phyloP scores from a whole-genome alignment of 2,888 invertebrate genomes.

The Stegana nigrithorax region DNA sequence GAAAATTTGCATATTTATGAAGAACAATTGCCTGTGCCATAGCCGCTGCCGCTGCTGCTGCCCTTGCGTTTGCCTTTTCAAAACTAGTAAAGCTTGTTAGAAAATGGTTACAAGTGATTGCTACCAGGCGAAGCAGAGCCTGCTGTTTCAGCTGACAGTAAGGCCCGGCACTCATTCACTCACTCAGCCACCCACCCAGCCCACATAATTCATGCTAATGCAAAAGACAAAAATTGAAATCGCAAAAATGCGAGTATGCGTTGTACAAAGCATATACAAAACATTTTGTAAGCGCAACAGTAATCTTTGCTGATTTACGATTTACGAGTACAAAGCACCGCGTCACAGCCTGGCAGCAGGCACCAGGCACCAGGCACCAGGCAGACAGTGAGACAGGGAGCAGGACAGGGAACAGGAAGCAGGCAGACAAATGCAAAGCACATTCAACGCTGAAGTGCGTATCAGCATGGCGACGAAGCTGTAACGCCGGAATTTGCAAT shows the following conservation, averaged over 20 bases:
- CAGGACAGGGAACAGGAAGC: constrained; percentile 48
- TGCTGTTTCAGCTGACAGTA: background rate
- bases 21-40: constrained; percentile 49
- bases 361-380: background rate
- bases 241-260: constrained; percentile 24
- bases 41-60: no score
- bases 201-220: background rate
- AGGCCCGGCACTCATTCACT: no score
- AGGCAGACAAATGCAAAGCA: no score
- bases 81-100: constrained; percentile 24
- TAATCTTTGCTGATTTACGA: constrained; percentile 63
- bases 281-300: constrained; percentile 43
- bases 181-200: background rate
- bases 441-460: no score
- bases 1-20: constrained; percentile 63
- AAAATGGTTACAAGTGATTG: constrained; percentile 15
- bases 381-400: background rate
- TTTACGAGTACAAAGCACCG: constrained; percentile 50
- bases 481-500: constrained; percentile 56
- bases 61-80: no score
- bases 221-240: constrained; percentile 48
- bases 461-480: no score
- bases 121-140: background rate
- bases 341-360: background rate
- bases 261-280: background rate